Base-by-base conservation (phyloP, 2,113 vertebrate genomes). In the Oreotragus oreotragus region DNA sequence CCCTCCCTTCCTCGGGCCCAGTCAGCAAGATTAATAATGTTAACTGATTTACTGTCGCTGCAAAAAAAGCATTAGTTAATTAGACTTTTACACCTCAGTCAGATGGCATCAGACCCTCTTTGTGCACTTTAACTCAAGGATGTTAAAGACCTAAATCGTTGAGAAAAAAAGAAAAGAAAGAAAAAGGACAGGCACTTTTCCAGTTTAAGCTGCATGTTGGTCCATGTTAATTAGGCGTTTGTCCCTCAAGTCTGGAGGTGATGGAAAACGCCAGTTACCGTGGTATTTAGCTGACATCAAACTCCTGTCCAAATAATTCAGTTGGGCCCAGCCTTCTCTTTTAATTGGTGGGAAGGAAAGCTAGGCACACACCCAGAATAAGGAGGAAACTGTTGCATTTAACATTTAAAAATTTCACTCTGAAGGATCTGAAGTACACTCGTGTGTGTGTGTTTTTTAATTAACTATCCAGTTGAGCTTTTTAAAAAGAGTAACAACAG, bases 141-240 rank as follows among this genome's bases (percentile, higher is more conserved):
- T 97, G 84, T 76, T 91, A 62, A 11, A 13, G 97, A 96, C 10
- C 28, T 91, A 89, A 91, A 93, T 97, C 95, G 94, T 94, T 23
- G 47, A 84, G 86, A 23, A 30, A 66, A 77, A 33, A 60, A 80
- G 23, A 58, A 76, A 62, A 60, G 51, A 66, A 90, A 94, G 80
- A 51, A 84, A 85, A 94, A 92, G 85, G 85, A 95, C 97, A 96
- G 97, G 95, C 94, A 95, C 84, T 94, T 98, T 94, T 92, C 97
- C 96, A 70, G 90, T 94, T 83, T 70, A 94, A 87, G 93, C 86
- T 76, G 66, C 58, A 62, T 95, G 94, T 97, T 97, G 98, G 95
- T 90, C 97, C 98, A 95, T 94, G 36, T 17, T 84, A 45, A 58
- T 80, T 70, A 93, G 80, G 64, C 95, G 79, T 97, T 97, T 98